Base-by-base conservation (phyloP, 2,113 vertebrate species). In the Capreolus pygargus region DNA sequence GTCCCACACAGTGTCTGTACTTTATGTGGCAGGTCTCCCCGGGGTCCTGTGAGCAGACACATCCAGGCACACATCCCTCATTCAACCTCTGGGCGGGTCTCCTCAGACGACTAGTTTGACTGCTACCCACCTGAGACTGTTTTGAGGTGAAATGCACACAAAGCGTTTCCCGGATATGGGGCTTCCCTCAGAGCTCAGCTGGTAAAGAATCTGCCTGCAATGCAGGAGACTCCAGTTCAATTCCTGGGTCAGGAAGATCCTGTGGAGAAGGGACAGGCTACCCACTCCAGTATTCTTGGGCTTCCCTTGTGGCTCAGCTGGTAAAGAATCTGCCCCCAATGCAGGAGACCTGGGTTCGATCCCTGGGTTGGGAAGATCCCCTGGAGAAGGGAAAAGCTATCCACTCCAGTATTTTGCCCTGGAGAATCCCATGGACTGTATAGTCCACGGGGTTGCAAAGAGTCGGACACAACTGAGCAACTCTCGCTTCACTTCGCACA, bases 151-250 rank as follows among this genome's bases (percentile, higher is more conserved):
- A 81, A 74, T 13, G 39, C 54, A 10, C 17, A 95, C 43, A 39
- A 74, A 52, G 45, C 0, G 1, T 67, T n/a, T 67, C 64, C 16
- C 8, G 19, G 7, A n/a, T 2, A 14, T 30, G 61, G 17, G 64
- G 8, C 4, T 0, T 21, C 17, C 64, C 64, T 21, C 8, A 0
- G 5, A 16, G 17, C 16, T 21, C 8, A 2, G 4, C 64, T 4
- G 64, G n/a, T 21, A 5, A 67, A 36, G n/a, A 67, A 36, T 19
- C 64, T 1, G 8, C 33, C 16, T 19, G 64, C 64, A 5, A 17
- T 2, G 33, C 64, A 10, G 7, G 7, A n/a, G 64, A n/a, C 33
- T 33, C 33, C 33, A 4, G 33, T 9, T n/a, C 64, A 19, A 4
- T 19, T n/a, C 33, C 64, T 10, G 33, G 16, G 64, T 4, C 4